phyloP scores from a whole-genome alignment of 2,888 invertebrate species.

The Pammene fasciana region DNA sequence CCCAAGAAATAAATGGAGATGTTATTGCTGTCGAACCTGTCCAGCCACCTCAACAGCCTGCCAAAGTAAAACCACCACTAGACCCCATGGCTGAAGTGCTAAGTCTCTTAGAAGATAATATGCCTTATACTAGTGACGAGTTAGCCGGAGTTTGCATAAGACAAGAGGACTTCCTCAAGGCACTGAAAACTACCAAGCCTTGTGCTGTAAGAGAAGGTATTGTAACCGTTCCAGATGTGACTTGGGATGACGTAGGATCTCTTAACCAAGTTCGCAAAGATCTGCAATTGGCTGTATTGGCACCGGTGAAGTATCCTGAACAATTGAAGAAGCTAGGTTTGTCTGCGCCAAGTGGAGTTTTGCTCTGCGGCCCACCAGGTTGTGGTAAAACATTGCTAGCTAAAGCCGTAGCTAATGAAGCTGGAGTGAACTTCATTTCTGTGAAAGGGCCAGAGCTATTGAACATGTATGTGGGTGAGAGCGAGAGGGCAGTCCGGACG shows the following conservation, averaged over 20 bases:
- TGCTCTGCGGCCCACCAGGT: slow-evolving; percentile 98
- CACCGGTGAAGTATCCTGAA: slow-evolving; percentile 94
- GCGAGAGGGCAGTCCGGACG: slow-evolving; percentile 97
- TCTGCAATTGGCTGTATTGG: slow-evolving; percentile 94
- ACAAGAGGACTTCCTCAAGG: slow-evolving; percentile 89
- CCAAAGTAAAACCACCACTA: slow-evolving; percentile 46
- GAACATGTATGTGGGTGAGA: slow-evolving; percentile 99
- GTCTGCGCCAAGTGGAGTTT: slow-evolving; percentile 92
- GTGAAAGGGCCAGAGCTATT: slow-evolving; percentile 99
- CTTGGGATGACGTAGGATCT: slow-evolving; percentile 98
- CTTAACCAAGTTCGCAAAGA: slow-evolving; percentile 93
- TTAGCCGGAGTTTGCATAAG: slow-evolving; percentile 86
- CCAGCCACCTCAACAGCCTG: slow-evolving; percentile 33
- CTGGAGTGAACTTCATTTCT: slow-evolving; percentile 98
- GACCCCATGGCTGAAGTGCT: slow-evolving; percentile 81
- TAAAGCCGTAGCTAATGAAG: slow-evolving; percentile 99
- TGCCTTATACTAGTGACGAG: slow-evolving; percentile 85
- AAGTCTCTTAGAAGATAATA: slow-evolving; percentile 86
- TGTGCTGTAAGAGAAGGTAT: slow-evolving; percentile 98
- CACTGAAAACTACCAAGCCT: slow-evolving; percentile 93
- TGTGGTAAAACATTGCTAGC: slow-evolving; percentile 98
- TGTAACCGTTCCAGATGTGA: slow-evolving; percentile 97
- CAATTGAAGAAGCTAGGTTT: slow-evolving; percentile 91
- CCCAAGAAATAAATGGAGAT: slow-evolving; percentile 51
- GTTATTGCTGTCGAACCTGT: slow-evolving; percentile 50